A percentile compares a stretch with the other conserved stretches of the same genome.
phyloP scores from a whole-genome alignment of 2,888 invertebrate genomes.

The Platycnemis pennipes region DNA sequence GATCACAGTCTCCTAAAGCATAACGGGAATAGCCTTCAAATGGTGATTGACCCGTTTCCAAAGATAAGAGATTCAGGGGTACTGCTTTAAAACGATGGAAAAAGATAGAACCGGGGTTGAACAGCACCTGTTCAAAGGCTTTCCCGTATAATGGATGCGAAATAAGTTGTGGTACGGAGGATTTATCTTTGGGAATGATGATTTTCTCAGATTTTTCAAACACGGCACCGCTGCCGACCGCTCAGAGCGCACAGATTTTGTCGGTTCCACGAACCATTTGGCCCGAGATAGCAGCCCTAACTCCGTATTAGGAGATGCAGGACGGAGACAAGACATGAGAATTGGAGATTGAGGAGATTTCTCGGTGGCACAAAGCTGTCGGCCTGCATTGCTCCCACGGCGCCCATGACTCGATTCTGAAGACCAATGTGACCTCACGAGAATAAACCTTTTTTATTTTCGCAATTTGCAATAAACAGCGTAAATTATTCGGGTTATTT shows the following conservation, averaged over 20 bases:
- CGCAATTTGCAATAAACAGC: not conserved
- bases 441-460: not conserved
- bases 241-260: not conserved
- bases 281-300: not conserved
- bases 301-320: not conserved
- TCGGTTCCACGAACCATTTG: not conserved
- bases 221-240: not conserved
- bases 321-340: not conserved
- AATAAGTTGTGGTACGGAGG: conserved; percentile 12
- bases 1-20: conserved; percentile 29
- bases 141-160: conserved; percentile 25
- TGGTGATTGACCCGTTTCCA: conserved; percentile 62
- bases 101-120: conserved; percentile 37
- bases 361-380: not conserved
- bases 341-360: not conserved
- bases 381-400: not conserved
- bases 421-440: not conserved
- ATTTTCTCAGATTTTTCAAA: not conserved
- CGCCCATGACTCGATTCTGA: not conserved
- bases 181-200: conserved; percentile 15
- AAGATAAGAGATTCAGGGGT: conserved; percentile 32
- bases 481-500: no score
- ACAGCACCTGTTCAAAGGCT: conserved; percentile 53
- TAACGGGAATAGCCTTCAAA: conserved; percentile 59
- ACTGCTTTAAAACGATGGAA: conserved; percentile 21